Evolutionary conservation across 2,113 vertebrate genomes (phyloP).

Genomic region (Brienomyrus brachyistius): DNA sequence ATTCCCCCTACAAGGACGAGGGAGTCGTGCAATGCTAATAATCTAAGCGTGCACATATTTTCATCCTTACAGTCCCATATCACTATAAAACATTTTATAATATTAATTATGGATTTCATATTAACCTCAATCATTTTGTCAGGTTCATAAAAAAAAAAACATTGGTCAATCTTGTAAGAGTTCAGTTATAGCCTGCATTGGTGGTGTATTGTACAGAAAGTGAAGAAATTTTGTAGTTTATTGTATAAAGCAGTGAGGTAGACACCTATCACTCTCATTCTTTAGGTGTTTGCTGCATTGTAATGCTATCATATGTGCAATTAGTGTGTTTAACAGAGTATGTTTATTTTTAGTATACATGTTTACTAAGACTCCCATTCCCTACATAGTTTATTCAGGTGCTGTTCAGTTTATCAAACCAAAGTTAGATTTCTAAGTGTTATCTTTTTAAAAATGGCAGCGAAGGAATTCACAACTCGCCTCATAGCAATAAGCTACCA

Average conservation of each 20-base stretch:
- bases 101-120: background rate
- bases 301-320: background rate
- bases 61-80: background rate
- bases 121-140: background rate
- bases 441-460: background rate
- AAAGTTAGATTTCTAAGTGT: background rate
- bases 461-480: background rate
- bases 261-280: background rate
- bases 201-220: background rate
- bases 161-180: background rate
- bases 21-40: background rate
- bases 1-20: background rate
- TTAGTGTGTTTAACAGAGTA: background rate
- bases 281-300: background rate
- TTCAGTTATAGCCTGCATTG: background rate
- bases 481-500: background rate
- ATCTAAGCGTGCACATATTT: background rate
- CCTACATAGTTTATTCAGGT: background rate
- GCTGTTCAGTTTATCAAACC: background rate
- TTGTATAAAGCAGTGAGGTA: background rate
- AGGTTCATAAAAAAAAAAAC: background rate
- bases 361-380: background rate
- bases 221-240: background rate
- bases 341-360: background rate
- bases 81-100: background rate